Evolutionary conservation across 2,888 invertebrate genomes (phyloP).

Genomic region (Dryococelus australis): DNA sequence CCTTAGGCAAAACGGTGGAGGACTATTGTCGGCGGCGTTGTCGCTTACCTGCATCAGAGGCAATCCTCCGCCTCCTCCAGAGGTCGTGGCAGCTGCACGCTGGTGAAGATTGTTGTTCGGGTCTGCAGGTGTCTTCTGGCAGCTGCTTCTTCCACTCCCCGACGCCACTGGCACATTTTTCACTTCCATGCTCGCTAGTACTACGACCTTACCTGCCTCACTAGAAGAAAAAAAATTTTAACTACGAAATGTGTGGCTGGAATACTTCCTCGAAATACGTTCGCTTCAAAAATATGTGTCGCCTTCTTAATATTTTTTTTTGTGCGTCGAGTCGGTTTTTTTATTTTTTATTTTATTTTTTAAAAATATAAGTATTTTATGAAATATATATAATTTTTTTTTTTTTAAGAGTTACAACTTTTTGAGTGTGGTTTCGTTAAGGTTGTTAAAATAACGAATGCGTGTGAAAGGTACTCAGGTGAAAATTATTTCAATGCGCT

Average conservation of each 20-base stretch:
- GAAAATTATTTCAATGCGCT: not conserved
- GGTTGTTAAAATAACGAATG: not conserved
- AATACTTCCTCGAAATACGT: not conserved
- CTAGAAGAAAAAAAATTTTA: not conserved
- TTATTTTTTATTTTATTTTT: not conserved
- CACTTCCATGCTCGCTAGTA: not conserved
- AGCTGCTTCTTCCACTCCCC: not conserved
- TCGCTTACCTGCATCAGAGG: not conserved
- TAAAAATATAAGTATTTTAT: not conserved
- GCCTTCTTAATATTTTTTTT: not conserved
- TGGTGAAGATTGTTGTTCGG: not conserved
- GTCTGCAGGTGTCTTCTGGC: not conserved
- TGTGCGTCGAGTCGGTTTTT: not conserved
- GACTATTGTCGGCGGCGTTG: not conserved
- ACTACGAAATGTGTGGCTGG: not conserved
- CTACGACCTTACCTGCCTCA: not conserved
- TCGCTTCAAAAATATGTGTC: not conserved
- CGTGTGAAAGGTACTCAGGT: not conserved
- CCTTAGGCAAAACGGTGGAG: too few species aligned
- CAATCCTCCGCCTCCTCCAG: not conserved
- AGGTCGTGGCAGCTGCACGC: not conserved
- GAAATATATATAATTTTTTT: not conserved
- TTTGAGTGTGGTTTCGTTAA: conserved; percentile 1
- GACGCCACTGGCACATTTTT: not conserved
- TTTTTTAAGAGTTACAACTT: not conserved